Evolutionary conservation across 1,140 invertebrate species (phyloP).

Genomic region (roundworm (Caenorhabditis elegans)): DNA sequence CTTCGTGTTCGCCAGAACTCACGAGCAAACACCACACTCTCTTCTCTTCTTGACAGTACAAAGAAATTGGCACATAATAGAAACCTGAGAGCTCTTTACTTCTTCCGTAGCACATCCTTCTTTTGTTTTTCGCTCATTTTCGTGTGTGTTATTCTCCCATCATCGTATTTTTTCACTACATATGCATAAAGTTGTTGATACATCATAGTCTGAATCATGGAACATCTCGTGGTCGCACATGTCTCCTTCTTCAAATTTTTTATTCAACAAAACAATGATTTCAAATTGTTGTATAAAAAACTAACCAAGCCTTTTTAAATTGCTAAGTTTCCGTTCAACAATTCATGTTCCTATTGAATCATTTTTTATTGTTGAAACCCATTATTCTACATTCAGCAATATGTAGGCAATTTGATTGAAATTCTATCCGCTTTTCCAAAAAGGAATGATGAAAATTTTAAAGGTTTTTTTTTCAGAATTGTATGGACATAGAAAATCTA

Average conservation of each 20-base stretch:
- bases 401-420: too few species aligned
- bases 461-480: neutral
- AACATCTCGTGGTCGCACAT: neutral
- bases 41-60: constrained; percentile 15
- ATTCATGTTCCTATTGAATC: constrained; percentile 14
- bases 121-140: constrained; percentile 21
- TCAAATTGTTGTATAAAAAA: neutral
- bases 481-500: constrained; percentile 32
- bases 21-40: constrained; percentile 19
- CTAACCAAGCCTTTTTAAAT: neutral
- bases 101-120: too few species aligned
- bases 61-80: constrained; percentile 30
- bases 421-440: too few species aligned
- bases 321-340: neutral
- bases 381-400: too few species aligned
- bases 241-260: neutral
- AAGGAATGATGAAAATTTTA: neutral
- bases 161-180: neutral
- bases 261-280: constrained; percentile 16
- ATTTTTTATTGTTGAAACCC: too few species aligned
- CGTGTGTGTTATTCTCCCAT: too few species aligned
- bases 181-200: neutral
- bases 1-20: neutral
- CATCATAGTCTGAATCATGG: constrained; percentile 16
- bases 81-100: constrained; percentile 28